Base-by-base conservation (phyloP, 2,113 vertebrate genomes). In the Oncorhynchus nerka region DNA sequence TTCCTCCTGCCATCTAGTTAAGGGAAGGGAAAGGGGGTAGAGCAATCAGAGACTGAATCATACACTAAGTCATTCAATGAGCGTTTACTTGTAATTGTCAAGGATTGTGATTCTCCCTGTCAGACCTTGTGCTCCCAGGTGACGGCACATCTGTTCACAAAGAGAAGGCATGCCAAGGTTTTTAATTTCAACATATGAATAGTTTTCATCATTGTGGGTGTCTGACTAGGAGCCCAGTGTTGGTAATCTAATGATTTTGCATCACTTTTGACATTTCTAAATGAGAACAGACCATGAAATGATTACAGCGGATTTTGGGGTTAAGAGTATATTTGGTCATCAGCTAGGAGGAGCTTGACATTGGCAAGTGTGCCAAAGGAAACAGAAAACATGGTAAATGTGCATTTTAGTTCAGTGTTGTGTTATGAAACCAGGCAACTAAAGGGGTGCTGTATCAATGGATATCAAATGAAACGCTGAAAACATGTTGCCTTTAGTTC, bases 401-500 rank as follows among this genome's bases (percentile, higher is more conserved):
- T 79, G 81, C 69, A 84, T 77, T 82, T 85, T 79, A 83, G 80
- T 79, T 79, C 70, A 74, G 72, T 79, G 76, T 77, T 30, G 5
- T 64, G 68, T 28, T 28, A 79, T 83, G 79, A 66, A 84, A 39
- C 39, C 39, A 39, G 39, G 8, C 80, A 84, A 79, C 69, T 74
- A 75, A 80, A 89, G 82, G 81, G 83, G 87, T 76, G 84, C 81
- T 75, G 81, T 80, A 77, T 78, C 83, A 79, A 77, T 67, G 81
- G 86, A 86, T 87, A 87, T 89, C 82, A 83, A 66, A 79, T 83
- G 73, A 85, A 88, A 89, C 76, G 80, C 86, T 89, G 81, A 70
- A 82, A 69, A 81, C 80, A 77, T 75, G 22, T 79, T 89, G 86
- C 86, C 83, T 87, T 89, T 83, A 39, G 39, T 39, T 39, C 39